A percentile compares a stretch with the other conserved stretches of the same genome.
Evolutionary conservation across 53 echinoderm and acorn worm genomes (phyloP).

Genomic region (Crossaster papposus): DNA sequence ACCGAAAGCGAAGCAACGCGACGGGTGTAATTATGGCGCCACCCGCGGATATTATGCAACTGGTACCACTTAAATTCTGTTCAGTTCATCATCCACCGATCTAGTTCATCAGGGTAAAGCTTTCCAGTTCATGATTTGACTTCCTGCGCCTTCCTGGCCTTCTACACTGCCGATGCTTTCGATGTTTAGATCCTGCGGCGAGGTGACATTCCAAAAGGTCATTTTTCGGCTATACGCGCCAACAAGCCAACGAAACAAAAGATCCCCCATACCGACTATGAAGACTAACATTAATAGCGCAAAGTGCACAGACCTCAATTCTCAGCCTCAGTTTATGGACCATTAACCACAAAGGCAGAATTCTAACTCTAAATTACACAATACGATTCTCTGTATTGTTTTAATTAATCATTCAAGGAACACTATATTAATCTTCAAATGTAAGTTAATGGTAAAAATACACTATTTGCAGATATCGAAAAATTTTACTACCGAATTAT

Average conservation of each 20-base stretch:
- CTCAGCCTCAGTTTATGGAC: background rate
- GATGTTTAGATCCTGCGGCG: conserved; percentile 26
- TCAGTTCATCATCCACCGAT: background rate
- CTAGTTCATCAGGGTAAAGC: background rate
- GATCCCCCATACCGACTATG: background rate
- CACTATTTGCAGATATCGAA: too few relatives aligned
- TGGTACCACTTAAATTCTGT: conserved; percentile 3
- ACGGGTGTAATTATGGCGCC: conserved; percentile 39
- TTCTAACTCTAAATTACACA: background rate
- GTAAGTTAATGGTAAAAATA: too few relatives aligned
- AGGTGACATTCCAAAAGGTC: conserved; percentile 34
- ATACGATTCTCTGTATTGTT: too few relatives aligned
- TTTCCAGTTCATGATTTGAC: background rate
- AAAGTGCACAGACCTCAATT: conserved; percentile 43
- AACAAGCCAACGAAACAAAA: background rate
- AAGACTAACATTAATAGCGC: background rate
- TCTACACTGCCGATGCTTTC: conserved; percentile 20
- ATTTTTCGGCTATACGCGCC: conserved; percentile 22
- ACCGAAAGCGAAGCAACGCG: conserved; percentile 6
- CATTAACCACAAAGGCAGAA: background rate
- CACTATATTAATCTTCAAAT: too few relatives aligned
- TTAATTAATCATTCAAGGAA: too few relatives aligned
- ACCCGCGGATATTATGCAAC: conserved; percentile 50
- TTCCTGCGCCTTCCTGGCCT: too few relatives aligned
- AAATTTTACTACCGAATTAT: too few relatives aligned